Percentiles rank a stretch among this genome's conserved stretches.
phyloP scores from a whole-genome alignment of 2,797 vertebrate species.

The Anabacerthia variegaticeps region DNA sequence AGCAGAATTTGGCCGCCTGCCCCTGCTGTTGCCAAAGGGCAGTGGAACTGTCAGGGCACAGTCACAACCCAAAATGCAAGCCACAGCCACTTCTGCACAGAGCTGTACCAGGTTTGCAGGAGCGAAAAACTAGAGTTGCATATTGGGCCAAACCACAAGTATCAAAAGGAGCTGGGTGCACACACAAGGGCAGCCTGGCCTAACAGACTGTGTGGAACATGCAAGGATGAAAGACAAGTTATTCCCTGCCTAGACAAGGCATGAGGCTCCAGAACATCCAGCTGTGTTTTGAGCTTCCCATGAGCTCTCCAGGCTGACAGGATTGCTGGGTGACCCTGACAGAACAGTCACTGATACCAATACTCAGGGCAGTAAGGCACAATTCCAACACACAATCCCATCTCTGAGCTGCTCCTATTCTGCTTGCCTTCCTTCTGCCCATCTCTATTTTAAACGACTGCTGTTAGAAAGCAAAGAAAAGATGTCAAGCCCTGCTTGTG shows the following conservation, averaged over 20 bases:
- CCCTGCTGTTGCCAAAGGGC: neutral
- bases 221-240: neutral
- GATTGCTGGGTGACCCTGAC: neutral
- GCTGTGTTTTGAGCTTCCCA: neutral
- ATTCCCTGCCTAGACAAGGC: neutral
- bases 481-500: neutral
- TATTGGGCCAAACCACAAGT: neutral
- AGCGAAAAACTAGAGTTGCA: neutral
- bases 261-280: neutral
- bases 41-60: neutral
- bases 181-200: neutral
- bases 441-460: neutral
- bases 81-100: neutral
- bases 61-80: neutral
- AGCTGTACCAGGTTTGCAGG: neutral
- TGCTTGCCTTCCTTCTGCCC: neutral
- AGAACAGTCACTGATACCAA: neutral
- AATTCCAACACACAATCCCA: neutral
- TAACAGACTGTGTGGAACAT: neutral
- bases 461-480: neutral
- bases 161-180: neutral
- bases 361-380: neutral
- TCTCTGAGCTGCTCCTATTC: neutral
- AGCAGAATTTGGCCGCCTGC: neutral
- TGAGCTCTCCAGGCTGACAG: neutral